Evolutionary conservation across 2,113 vertebrate species (phyloP).

Genomic region (Protomyctophum bolini): DNA sequence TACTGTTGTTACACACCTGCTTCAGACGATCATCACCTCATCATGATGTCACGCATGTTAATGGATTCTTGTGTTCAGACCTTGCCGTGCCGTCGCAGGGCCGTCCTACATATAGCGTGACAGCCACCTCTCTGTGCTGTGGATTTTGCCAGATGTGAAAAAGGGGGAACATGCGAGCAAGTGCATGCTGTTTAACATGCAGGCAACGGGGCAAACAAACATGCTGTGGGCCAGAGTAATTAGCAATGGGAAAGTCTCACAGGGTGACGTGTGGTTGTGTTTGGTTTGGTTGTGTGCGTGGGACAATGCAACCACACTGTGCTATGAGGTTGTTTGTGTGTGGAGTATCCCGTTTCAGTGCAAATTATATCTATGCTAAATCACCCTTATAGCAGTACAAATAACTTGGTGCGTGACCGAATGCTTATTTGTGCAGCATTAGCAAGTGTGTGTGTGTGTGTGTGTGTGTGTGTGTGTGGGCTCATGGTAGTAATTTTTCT

Average conservation of each 20-base stretch:
- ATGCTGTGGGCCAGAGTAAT: background rate
- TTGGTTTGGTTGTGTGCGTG: background rate
- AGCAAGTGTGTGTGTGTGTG: background rate
- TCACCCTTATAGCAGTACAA: background rate
- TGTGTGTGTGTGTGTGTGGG: background rate
- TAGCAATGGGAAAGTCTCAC: background rate
- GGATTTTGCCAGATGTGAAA: conserved; percentile 20
- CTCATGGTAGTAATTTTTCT: no score
- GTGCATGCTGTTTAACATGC: conserved; percentile 12
- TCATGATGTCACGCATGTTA: background rate
- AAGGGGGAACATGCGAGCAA: background rate
- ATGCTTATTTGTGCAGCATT: background rate
- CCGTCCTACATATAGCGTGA: conserved; percentile 16
- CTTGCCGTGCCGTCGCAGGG: conserved; percentile 5
- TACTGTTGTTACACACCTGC: no score
- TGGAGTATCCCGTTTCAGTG: background rate
- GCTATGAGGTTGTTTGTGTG: background rate
- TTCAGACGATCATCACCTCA: no score
- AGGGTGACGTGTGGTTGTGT: background rate
- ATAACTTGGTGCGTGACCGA: background rate
- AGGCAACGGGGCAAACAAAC: background rate
- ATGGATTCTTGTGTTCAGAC: conserved; percentile 5
- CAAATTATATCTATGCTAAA: background rate
- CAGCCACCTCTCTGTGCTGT: conserved; percentile 10
- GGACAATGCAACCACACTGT: background rate